Evolutionary conservation across 2,888 invertebrate species (phyloP), one percentile per base, ranked within the genome.

Genomic region (Plebejus anna): DNA sequence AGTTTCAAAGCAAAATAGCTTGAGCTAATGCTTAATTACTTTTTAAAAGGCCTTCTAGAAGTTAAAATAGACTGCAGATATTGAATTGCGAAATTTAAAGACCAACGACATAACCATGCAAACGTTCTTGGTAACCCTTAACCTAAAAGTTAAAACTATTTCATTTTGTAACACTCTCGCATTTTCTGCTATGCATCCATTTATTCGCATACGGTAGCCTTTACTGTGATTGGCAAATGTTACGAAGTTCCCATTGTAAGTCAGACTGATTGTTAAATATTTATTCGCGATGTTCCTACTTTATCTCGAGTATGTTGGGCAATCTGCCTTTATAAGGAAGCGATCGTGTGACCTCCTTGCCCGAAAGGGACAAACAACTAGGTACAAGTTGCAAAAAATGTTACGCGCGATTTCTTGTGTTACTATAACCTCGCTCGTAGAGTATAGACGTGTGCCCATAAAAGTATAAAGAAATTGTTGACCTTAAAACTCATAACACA

Each of bases 341-440:
- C 55, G 11, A 47, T 72, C 51, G 51, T 51, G 51, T 73, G 73
- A 73, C 73, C 73, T 73, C 55, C 13, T 73, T 55, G 16, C 73
- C 51, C 11, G 28, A 16, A 73, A 73, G 73, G 73, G 73, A 73
- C 16, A 55, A 73, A 73, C 73, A 73, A 73, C 32, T 36, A 36
- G 66, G 47, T 72, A 72, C 72, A 72, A 47, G 72, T 72, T 72
- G 72, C 72, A 51, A 47, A 72, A 51, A 55, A 66, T 66, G 32
- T 66, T 32, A 66, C 66, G 66, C 36, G 66, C 32, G 66, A 66
- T 66, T 66, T 66, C 16, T 66, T 66, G 66, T 66, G 66, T 36
- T 66, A 66, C 32, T 36, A 66, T 36, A 66, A 36, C 32, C 32
- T 32, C 32, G 32, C 11, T 32, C 1, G 28, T 32, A 66, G 32